A percentile compares a stretch with the other conserved stretches of the same genome.
Conservation (phyloP, 1,140 invertebrate genomes). For the Drosophila oshimai region DNA sequence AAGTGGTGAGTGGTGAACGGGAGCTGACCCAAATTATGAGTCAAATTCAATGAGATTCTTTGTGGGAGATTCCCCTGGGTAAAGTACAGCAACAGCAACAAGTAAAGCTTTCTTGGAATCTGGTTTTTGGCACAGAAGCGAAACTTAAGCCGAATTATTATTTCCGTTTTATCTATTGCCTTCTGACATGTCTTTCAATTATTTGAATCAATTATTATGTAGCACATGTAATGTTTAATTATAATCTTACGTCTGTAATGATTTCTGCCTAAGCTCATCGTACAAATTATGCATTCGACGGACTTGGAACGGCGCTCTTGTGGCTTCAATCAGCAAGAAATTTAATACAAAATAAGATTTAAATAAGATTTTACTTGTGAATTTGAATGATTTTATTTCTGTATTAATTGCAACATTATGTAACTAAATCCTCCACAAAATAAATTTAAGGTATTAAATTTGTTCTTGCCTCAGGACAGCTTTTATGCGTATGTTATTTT, state of each 20-base stretch:
- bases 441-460: too few relatives aligned
- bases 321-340: neutral
- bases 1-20: neutral
- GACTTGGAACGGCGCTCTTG: neutral
- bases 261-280: neutral
- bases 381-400: too few relatives aligned
- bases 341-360: neutral
- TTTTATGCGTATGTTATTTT: too few relatives aligned
- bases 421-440: too few relatives aligned
- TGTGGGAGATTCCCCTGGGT: neutral
- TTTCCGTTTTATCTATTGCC: neutral
- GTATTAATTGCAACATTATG: too few relatives aligned
- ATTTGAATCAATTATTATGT: neutral
- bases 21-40: constrained; percentile 26
- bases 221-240: neutral
- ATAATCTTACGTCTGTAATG: neutral
- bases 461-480: too few relatives aligned
- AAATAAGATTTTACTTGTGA: too few relatives aligned
- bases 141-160: neutral
- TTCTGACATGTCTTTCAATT: neutral
- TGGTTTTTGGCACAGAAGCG: neutral
- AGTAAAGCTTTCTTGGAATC: neutral
- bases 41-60: constrained; percentile 34
- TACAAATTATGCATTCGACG: neutral
- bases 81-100: too few relatives aligned